Evolutionary conservation across 2,113 vertebrate genomes (phyloP).

Genomic region (Pituophis catenifer): DNA sequence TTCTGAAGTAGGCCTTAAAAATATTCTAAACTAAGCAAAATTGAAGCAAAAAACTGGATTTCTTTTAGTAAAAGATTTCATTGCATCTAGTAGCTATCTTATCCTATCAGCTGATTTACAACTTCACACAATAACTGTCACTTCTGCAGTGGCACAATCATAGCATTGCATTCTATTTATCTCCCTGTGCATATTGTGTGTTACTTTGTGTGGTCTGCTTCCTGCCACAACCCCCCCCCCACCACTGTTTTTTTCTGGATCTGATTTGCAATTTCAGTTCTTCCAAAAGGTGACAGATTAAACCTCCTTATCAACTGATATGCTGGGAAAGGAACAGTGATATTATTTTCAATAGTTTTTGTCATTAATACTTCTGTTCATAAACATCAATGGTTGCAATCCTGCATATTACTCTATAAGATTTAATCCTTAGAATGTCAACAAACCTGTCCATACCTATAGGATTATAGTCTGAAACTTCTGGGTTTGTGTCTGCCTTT

Average conservation of each 20-base stretch:
- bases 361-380: background rate
- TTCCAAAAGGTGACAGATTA: background rate
- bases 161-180: background rate
- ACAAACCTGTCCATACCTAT: background rate
- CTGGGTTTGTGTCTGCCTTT: background rate
- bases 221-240: background rate
- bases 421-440: background rate
- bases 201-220: background rate
- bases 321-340: background rate
- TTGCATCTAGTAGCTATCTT: background rate
- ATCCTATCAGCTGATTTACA: background rate
- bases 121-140: background rate
- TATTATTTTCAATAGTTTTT: background rate
- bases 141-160: background rate
- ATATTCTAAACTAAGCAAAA: background rate
- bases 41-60: background rate
- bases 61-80: constrained; percentile 6
- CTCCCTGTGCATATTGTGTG: background rate
- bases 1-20: background rate
- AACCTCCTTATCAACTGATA: background rate
- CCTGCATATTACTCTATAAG: background rate
- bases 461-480: background rate
- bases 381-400: background rate
- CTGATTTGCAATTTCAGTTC: background rate
- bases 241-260: background rate